These are phyloP conservation scores for Eonycteris spelaea DNA, from an alignment of 2,113 vertebrate genomes.

Conservation along the genomic window DNA sequence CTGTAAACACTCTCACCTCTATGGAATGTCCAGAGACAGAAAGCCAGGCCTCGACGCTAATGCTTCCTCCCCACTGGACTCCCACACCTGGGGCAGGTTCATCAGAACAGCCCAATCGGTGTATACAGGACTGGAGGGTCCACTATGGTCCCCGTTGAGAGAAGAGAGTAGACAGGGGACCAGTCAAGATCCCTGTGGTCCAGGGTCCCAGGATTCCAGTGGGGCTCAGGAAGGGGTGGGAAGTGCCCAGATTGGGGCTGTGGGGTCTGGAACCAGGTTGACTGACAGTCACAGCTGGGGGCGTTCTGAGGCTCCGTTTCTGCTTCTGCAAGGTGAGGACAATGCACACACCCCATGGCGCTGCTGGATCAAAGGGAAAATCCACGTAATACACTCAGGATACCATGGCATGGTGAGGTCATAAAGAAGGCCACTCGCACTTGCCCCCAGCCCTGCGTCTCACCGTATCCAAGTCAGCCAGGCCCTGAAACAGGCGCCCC, in stretches of 20 bases:
- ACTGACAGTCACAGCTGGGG: neutral
- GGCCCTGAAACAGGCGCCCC: neutral
- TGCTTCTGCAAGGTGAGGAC: neutral
- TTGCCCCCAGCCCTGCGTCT: neutral
- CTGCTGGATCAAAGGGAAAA: neutral
- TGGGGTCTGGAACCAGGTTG: neutral
- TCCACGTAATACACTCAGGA: fast-evolving
- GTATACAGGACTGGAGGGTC: neutral
- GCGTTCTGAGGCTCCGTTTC: neutral
- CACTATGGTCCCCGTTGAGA: neutral
- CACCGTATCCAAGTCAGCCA: neutral
- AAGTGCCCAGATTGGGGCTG: fast-evolving
- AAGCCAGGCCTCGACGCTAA: neutral
- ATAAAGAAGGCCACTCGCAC: neutral
- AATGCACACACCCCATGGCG: fast-evolving
- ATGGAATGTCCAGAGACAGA: neutral
- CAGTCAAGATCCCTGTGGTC: neutral
- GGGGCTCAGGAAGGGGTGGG: too few species aligned
- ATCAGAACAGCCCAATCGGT: neutral
- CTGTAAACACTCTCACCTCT: neutral
- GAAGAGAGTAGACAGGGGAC: neutral
- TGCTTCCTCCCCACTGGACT: neutral
- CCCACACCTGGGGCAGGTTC: neutral
- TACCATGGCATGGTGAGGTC: fast-evolving
- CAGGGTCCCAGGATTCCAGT: neutral